A percentile compares a stretch with the other conserved stretches of the same genome.
Conservation (phyloP, 2,797 vertebrate genomes). For the Sebastes hubbsi region DNA sequence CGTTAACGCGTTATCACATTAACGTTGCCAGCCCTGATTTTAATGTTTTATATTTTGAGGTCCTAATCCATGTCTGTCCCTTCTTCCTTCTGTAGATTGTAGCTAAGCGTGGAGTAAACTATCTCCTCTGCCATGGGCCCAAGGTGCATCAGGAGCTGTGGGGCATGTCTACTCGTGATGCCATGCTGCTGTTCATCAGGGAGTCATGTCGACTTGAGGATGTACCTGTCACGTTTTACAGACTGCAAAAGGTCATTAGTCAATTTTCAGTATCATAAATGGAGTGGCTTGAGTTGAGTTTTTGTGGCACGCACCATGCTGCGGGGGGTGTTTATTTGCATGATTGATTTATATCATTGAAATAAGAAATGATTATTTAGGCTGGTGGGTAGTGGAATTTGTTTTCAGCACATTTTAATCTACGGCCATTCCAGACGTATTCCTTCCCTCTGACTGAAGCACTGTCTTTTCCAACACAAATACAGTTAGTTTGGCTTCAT, state of each 20-base stretch:
- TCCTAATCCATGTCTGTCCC: not conserved
- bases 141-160: constrained; percentile 89
- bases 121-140: constrained; percentile 89
- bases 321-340: not conserved
- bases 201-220: constrained; percentile 91
- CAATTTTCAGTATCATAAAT: not conserved
- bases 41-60: not conserved
- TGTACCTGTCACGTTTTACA: constrained; percentile 93
- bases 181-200: constrained; percentile 87
- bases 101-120: constrained; percentile 87
- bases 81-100: constrained; percentile 79
- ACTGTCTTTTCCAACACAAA: not conserved
- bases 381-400: not conserved
- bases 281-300: not conserved
- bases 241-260: constrained; percentile 89
- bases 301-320: not conserved
- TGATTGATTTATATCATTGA: not conserved
- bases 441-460: not conserved
- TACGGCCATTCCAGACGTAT: not conserved
- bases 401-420: constrained; percentile 3
- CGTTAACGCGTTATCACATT: no score
- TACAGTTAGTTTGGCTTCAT: constrained; percentile 3
- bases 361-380: not conserved
- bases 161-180: constrained; percentile 86
- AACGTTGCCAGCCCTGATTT: not conserved